Evolutionary conservation across 2,113 vertebrate species (phyloP).

Genomic region (Rhynchomys soricoides): DNA sequence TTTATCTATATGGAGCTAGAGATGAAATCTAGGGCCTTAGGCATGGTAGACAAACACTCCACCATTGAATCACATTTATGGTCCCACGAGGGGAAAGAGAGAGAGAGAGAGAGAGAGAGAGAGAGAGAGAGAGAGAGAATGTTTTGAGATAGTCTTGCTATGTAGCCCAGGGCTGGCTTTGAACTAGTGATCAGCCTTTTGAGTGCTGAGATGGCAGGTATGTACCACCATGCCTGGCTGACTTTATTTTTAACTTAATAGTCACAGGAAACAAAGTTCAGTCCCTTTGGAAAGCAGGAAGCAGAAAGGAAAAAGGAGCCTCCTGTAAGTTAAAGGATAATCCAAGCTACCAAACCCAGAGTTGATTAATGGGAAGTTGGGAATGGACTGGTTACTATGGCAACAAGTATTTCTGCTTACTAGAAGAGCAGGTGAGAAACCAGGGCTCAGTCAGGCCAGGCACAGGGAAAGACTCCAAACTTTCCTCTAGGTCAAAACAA

Average conservation of each 20-base stretch:
- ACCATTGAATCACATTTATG: background rate
- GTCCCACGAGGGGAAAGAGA: background rate
- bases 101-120: no score
- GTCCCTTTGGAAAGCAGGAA: constrained; percentile 1
- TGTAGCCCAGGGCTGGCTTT: background rate
- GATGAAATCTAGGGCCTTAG: background rate
- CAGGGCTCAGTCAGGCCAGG: background rate
- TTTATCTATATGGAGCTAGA: background rate
- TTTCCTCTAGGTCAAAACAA: background rate
- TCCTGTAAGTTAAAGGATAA: constrained; percentile 11
- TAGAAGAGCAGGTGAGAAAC: background rate
- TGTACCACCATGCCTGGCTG: background rate
- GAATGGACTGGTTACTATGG: background rate
- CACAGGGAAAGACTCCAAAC: background rate
- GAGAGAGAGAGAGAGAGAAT: background rate
- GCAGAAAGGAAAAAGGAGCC: background rate
- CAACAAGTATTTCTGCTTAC: background rate
- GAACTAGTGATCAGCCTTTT: background rate
- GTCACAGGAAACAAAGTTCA: background rate
- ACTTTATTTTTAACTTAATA: background rate
- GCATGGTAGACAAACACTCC: background rate
- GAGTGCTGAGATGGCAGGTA: background rate
- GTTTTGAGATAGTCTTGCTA: background rate
- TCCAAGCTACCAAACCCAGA: constrained; percentile 34
- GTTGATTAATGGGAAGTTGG: background rate